These are phyloP conservation scores for Montipora capricornis DNA, from an alignment of 64 coral and sea anemone species.

Conservation along the genomic window DNA sequence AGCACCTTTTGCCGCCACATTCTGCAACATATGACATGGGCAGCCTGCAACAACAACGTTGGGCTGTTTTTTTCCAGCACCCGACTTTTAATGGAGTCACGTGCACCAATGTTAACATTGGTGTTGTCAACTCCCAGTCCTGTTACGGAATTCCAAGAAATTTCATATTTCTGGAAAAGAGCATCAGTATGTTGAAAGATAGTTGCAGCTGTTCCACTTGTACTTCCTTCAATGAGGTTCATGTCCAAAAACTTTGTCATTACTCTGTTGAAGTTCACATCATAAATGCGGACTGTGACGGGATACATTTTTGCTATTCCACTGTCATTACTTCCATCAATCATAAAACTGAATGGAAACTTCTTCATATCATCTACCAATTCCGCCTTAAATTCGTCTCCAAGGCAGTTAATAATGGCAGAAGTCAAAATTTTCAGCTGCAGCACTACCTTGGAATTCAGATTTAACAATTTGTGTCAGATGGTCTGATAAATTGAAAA, in stretches of 20 bases:
- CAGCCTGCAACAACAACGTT: slow-evolving; percentile 52
- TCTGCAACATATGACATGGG: slow-evolving; percentile 82
- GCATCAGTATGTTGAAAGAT: slow-evolving; percentile 81
- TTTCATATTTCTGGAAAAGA: slow-evolving; percentile 32
- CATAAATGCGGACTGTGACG: slow-evolving; percentile 75
- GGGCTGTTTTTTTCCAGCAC: slow-evolving; percentile 45
- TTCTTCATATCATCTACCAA: slow-evolving; percentile 65
- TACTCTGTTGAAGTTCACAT: slow-evolving; percentile 70
- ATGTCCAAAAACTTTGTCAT: slow-evolving; percentile 74
- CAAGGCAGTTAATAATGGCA: slow-evolving; percentile 64
- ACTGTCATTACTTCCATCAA: slow-evolving; percentile 71
- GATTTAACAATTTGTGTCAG: slow-evolving; percentile 54
- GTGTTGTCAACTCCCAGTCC: slow-evolving; percentile 73
- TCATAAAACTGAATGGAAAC: slow-evolving; percentile 79
- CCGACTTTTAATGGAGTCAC: slow-evolving; percentile 72
- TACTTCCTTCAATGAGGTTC: slow-evolving; percentile 50
- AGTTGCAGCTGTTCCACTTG: slow-evolving; percentile 65
- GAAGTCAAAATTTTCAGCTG: slow-evolving; percentile 72
- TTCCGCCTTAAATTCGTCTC: slow-evolving; percentile 56
- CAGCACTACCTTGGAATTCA: slow-evolving; percentile 80
- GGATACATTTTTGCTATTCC: slow-evolving; percentile 77
- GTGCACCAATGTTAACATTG: slow-evolving; percentile 75
- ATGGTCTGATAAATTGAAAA: slow-evolving; percentile 57
- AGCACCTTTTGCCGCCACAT: slow-evolving; percentile 64
- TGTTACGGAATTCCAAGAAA: slow-evolving; percentile 65